A percentile compares a stretch with the other conserved stretches of the same genome.
Evolutionary conservation across 2,113 vertebrate genomes (phyloP).

Genomic region (Ornithorhynchus anatinus): DNA sequence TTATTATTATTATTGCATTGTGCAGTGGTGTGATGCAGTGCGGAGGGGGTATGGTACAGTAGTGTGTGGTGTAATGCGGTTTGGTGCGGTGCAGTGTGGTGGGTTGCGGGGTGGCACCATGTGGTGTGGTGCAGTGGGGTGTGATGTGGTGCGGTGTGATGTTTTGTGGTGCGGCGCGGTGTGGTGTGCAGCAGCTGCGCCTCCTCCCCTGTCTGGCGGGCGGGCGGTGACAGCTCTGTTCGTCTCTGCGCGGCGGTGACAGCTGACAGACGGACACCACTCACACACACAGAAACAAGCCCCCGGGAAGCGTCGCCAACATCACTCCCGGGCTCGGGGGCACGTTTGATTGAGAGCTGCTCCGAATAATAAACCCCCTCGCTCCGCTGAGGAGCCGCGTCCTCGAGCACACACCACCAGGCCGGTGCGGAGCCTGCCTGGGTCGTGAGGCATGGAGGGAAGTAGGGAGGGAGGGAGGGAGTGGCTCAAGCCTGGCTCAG

Average conservation of each 20-base stretch:
- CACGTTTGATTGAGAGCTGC: conserved; percentile 92
- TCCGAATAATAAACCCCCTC: conserved; percentile 93
- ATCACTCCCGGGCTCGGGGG: conserved; percentile 90
- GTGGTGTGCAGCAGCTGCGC: conserved; percentile 86
- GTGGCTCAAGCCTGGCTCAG: too few relatives aligned
- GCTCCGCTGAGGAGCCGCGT: conserved; percentile 76
- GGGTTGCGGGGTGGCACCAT: too few relatives aligned
- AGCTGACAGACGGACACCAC: conserved; percentile 99
- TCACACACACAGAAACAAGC: conserved; percentile 92
- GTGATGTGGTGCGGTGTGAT: too few relatives aligned
- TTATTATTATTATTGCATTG: too few relatives aligned
- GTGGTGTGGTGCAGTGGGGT: too few relatives aligned
- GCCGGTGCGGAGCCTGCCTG: too few relatives aligned
- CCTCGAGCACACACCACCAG: too few relatives aligned
- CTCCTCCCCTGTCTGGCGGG: conserved; percentile 88
- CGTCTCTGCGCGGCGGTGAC: conserved; percentile 95
- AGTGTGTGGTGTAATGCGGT: too few relatives aligned
- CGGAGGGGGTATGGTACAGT: too few relatives aligned
- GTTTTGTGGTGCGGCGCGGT: too few relatives aligned
- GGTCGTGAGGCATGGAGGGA: not conserved
- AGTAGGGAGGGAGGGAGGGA: not conserved
- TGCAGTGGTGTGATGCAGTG: too few relatives aligned
- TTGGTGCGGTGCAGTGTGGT: too few relatives aligned
- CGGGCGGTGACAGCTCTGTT: conserved; percentile 93
- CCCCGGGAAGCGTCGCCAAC: conserved; percentile 90